A percentile compares a stretch with the other conserved stretches of the same genome.
phyloP scores from a whole-genome alignment of 2,888 invertebrate genomes.

The Cataglyphis cursor region DNA sequence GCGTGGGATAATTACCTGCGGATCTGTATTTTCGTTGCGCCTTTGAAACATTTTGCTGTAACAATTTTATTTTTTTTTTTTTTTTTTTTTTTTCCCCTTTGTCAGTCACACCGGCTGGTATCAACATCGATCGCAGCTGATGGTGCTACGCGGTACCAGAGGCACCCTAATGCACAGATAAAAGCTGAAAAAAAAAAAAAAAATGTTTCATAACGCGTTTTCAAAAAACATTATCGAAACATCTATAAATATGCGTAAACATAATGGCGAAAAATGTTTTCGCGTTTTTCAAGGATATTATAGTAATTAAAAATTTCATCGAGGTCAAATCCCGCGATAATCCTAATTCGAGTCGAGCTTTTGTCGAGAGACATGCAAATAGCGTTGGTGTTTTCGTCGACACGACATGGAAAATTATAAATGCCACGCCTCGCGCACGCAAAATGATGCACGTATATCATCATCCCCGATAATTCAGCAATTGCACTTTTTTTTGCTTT shows the following conservation, averaged over 20 bases:
- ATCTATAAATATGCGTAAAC: not conserved
- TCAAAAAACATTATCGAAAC: not conserved
- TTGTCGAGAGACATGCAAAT: not conserved
- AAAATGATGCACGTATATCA: not conserved
- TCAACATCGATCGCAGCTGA: constrained; percentile 9
- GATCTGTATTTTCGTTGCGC: constrained; percentile 45
- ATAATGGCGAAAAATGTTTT: constrained; percentile 1
- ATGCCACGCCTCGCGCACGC: not conserved
- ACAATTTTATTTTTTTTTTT: constrained; percentile 20
- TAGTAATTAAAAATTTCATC: not conserved
- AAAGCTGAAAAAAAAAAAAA: not conserved
- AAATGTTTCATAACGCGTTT: not conserved
- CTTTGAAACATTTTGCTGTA: constrained; percentile 9
- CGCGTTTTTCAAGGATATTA: not conserved
- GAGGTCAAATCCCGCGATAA: not conserved
- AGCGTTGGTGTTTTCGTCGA: not conserved
- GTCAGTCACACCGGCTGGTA: constrained; percentile 4
- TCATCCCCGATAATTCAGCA: not conserved
- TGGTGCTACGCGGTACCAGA: constrained; percentile 2
- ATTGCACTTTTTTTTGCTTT: not conserved
- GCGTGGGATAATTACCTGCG: constrained; percentile 40
- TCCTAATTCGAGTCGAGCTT: not conserved
- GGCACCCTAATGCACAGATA: not conserved
- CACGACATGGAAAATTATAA: not conserved
- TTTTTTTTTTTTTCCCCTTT: constrained; percentile 14